Percentiles rank a stretch among this genome's conserved stretches.
These are phyloP conservation scores for Dreissena polymorpha DNA, from an alignment of 1,140 invertebrate genomes.

Conservation along the genomic window DNA sequence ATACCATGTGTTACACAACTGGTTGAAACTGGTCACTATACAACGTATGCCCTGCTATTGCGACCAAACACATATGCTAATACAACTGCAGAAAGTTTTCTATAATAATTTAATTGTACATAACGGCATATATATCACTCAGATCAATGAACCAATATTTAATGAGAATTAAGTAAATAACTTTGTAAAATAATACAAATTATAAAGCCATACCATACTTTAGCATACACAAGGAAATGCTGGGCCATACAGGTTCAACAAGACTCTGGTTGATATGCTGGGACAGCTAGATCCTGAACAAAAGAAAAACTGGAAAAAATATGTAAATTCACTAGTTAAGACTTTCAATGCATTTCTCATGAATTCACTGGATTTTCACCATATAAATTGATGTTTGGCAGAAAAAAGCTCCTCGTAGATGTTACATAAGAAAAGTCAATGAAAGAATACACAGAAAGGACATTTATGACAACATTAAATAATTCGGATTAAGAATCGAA, in stretches of 20 bases:
- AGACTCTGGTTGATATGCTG: slow-evolving; percentile 22
- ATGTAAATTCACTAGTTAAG: slow-evolving; percentile 14
- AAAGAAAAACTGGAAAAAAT: slow-evolving; percentile 31
- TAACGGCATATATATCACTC: slow-evolving; percentile 41
- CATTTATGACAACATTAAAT: not conserved
- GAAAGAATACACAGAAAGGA: not conserved
- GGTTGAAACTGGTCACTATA: slow-evolving; percentile 52
- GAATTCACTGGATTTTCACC: slow-evolving; percentile 17
- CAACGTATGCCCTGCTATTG: slow-evolving; percentile 37
- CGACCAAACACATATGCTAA: slow-evolving; percentile 42
- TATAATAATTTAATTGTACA: slow-evolving; percentile 24
- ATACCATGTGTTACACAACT: no score
- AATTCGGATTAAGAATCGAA: not conserved
- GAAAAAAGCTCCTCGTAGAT: slow-evolving; percentile 20
- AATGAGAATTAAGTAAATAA: slow-evolving; percentile 37
- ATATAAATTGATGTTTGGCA: slow-evolving; percentile 41
- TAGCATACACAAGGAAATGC: slow-evolving; percentile 22
- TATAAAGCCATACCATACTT: not conserved
- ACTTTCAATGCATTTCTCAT: slow-evolving; percentile 25
- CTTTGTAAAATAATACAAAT: slow-evolving; percentile 9
- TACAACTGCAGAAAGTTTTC: slow-evolving; percentile 36
- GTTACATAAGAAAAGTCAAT: no score
- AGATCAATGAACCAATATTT: slow-evolving; percentile 51
- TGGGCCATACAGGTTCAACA: slow-evolving; percentile 5
- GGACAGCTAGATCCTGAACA: slow-evolving; percentile 13